phyloP scores from a whole-genome alignment of 2,888 invertebrate genomes.

The Cheilosia scutellata region DNA sequence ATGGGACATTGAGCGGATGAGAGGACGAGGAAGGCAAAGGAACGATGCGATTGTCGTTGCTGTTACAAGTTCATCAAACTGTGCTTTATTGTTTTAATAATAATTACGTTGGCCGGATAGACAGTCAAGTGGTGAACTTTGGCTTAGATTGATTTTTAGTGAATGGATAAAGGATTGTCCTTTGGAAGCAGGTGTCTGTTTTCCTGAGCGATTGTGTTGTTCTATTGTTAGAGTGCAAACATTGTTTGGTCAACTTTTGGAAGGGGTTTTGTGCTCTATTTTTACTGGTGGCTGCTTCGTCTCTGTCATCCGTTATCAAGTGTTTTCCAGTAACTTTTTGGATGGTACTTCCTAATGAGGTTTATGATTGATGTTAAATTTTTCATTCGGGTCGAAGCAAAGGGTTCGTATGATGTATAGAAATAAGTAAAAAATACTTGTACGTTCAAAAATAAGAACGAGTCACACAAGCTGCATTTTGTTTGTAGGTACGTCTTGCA shows the following conservation, averaged over 20 bases:
- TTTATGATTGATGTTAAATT: too few species aligned
- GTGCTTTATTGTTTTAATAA: constrained; percentile 60
- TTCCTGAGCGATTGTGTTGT: constrained; percentile 15
- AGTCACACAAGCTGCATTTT: too few species aligned
- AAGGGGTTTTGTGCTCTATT: too few species aligned
- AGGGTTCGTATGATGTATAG: too few species aligned
- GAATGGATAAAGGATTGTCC: constrained; percentile 28
- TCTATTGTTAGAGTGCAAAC: constrained; percentile 11
- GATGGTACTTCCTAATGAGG: too few species aligned
- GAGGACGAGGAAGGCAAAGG: not conserved
- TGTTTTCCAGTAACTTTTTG: too few species aligned
- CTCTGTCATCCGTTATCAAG: too few species aligned
- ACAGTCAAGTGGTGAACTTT: constrained; percentile 33
- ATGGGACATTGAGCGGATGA: constrained; percentile 40
- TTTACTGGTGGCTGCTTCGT: too few species aligned
- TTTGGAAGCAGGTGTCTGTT: constrained; percentile 47
- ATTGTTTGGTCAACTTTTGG: not conserved
- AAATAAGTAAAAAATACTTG: too few species aligned
- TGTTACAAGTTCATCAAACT: constrained; percentile 49
- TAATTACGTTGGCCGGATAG: constrained; percentile 27
- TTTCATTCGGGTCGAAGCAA: too few species aligned
- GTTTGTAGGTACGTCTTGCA: too few species aligned
- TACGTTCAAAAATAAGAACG: too few species aligned
- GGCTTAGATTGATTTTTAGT: constrained; percentile 44
- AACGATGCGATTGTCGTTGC: not conserved